Evolutionary conservation across 2,797 vertebrate species (phyloP), one percentile per base, ranked within the genome.

Genomic region (Remorina albescens): DNA sequence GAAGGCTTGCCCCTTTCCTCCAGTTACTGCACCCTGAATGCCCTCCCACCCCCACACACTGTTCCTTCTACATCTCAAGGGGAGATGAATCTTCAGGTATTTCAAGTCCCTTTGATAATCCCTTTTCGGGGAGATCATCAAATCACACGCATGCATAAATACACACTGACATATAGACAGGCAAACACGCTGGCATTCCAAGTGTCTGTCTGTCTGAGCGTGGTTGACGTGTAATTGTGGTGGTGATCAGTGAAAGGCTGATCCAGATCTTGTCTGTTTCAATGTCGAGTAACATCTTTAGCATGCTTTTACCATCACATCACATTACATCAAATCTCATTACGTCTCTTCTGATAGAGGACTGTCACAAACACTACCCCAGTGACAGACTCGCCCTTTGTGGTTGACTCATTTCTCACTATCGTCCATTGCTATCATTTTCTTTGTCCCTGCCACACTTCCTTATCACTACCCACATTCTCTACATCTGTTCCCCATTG

Each of bases 401-500:
- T 81, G 67, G 37, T 72, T 10, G 34, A 26, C 34, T 74, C 72
- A 70, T 75, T 81, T 73, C 75, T 67, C 61, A 49, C 39, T 26
- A 79, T 84, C 78, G 71, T 68, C 65, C 55, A 44, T 62, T 57
- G 70, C 51, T 59, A 81, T 83, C 68, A 56, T 74, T 76, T 76
- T 63, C 75, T 81, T 78, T 78, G 59, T 82, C 66, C 59, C 68
- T 0, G 25, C 61, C 81, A 73, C 68, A 32, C n/a, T 76, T 71
- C 60, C 75, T 76, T 85, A 88, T 87, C 83, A 37, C 46, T 63
- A 39, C 62, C 72, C 50, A 58, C 71, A 86, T 78, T 73, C 84
- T 65, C 58, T 72, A 74, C 80, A 86, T 77, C 72, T 81, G 62
- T 84, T 71, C 67, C 55, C 75, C 73, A 81, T 89, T 89, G 65